Evolutionary conservation across 2,113 vertebrate species (phyloP).

Genomic region (Percina caprodes): DNA sequence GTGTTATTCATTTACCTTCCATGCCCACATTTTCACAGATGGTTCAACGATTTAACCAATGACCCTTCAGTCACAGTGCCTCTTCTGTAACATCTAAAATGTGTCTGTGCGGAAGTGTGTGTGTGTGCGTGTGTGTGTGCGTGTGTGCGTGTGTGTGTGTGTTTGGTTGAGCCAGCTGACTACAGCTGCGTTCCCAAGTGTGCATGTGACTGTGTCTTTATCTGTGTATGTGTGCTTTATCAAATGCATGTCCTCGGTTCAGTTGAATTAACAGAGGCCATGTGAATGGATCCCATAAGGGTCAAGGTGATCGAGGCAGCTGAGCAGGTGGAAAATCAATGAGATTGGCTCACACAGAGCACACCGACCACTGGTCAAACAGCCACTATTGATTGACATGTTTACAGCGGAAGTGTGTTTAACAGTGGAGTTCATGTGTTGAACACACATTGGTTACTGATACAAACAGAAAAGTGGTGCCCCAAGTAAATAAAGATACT

Average conservation of each 20-base stretch:
- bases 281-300: constrained; percentile 47
- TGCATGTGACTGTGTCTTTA: constrained; percentile 30
- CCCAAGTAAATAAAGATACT: not conserved
- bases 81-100: constrained; percentile 38
- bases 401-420: constrained; percentile 62
- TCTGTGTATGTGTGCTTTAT: constrained; percentile 45
- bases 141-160: constrained; percentile 7
- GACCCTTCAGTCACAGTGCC: constrained; percentile 18
- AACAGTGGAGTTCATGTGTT: constrained; percentile 47
- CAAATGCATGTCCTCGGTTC: constrained; percentile 32
- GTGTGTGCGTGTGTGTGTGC: constrained; percentile 6
- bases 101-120: not conserved
- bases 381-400: constrained; percentile 58
- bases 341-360: constrained; percentile 52
- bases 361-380: constrained; percentile 73
- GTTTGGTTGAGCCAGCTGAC: constrained; percentile 3
- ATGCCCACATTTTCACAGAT: constrained; percentile 27
- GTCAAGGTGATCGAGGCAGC: constrained; percentile 73
- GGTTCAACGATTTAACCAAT: constrained; percentile 4
- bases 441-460: constrained; percentile 21
- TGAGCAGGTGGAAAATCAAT: constrained; percentile 72
- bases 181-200: constrained; percentile 17
- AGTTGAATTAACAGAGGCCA: constrained; percentile 68
- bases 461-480: not conserved
- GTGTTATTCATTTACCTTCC: constrained; percentile 46